A percentile compares a stretch with the other conserved stretches of the same genome.
Evolutionary conservation across 2,888 invertebrate genomes (phyloP).

Genomic region (Sceliomorpha sp.): DNA sequence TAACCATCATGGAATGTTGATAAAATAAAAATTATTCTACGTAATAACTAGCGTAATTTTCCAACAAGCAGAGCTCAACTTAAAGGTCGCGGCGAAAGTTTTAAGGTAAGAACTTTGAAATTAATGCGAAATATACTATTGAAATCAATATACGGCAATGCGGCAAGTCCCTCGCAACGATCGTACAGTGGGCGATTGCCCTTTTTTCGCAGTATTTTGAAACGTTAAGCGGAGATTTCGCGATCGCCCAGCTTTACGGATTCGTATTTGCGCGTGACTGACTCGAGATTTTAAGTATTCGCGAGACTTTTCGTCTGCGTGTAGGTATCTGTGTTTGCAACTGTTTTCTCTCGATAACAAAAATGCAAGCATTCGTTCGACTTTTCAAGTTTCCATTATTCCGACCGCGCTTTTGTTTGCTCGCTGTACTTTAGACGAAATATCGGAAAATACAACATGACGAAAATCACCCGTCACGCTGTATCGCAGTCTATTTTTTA

Average conservation of each 20-base stretch:
- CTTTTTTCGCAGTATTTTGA: conserved; percentile 30
- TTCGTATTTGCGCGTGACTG: conserved; percentile 44
- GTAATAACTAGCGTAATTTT: conserved; percentile 1
- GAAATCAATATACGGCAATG: conserved; percentile 61
- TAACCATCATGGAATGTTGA: too few species aligned
- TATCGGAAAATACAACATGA: too few species aligned
- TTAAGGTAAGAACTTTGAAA: conserved; percentile 12
- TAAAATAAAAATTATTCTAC: conserved; percentile 13
- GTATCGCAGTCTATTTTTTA: too few species aligned
- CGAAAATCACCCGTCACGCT: too few species aligned
- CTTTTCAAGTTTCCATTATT: too few species aligned
- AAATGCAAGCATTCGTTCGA: too few species aligned
- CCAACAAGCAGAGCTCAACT: not conserved
- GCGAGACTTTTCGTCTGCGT: conserved; percentile 45
- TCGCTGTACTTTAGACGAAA: too few species aligned
- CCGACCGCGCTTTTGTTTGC: too few species aligned
- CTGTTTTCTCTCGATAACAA: conserved; percentile 19
- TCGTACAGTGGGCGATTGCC: conserved; percentile 14
- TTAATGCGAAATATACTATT: conserved; percentile 46
- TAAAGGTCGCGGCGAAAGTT: not conserved
- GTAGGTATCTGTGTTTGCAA: conserved; percentile 33
- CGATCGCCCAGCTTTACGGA: conserved; percentile 32
- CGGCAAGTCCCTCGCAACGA: conserved; percentile 31
- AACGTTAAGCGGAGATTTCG: conserved; percentile 34
- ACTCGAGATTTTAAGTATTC: conserved; percentile 46